Evolutionary conservation across 2,113 vertebrate species (phyloP), one percentile per base, ranked within the genome.

Genomic region (Catharus bicknelli): DNA sequence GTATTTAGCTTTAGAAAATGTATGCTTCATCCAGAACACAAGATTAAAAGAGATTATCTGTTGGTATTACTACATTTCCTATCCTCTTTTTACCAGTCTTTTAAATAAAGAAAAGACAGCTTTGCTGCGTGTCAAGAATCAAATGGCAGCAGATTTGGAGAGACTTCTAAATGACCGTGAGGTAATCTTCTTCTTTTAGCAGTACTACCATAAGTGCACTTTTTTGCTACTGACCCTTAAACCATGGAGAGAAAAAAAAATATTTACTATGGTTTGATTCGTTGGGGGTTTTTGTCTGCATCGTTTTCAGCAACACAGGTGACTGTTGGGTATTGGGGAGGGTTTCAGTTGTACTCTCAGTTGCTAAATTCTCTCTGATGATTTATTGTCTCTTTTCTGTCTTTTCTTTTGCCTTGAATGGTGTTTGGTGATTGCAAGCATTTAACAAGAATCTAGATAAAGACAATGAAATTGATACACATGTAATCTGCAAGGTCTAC

Each of bases 121-220:
- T 93, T 97, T 99, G 83, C 98, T 98, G 78, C 98, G 98, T 93
- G 98, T 98, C 97, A 99, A 99, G 97, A 99, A 99, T 97, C 99
- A 99, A 97, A 99, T 99, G 99, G 98, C 98, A 8, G 97, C 98
- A 55, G 99, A 99, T 97, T 98, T 99, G 95, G 99, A 99, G 96
- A 96, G 98, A 90, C 99, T 99, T 94, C 98, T 99, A 94, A 99
- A 97, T 97, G 98, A 99, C 90, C 97, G 97, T 94, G 99, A 99
- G 99, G 99, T 99, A 99, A 94, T 96, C 78, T 94, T 95, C 48
- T 72, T 74, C 50, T 93, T 95, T 95, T 89, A 86, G 66, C 62
- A 40, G 88, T 92, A 51, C 86, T 95, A 21, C 21, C 47, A 45
- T 94, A 61, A 86, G 14, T 82, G 26, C 10, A 9, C 57, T 59